A percentile compares a stretch with the other conserved stretches of the same genome.
These are phyloP conservation scores for Athrips mouffetella DNA, from an alignment of 2,888 invertebrate genomes.

Conservation along the genomic window DNA sequence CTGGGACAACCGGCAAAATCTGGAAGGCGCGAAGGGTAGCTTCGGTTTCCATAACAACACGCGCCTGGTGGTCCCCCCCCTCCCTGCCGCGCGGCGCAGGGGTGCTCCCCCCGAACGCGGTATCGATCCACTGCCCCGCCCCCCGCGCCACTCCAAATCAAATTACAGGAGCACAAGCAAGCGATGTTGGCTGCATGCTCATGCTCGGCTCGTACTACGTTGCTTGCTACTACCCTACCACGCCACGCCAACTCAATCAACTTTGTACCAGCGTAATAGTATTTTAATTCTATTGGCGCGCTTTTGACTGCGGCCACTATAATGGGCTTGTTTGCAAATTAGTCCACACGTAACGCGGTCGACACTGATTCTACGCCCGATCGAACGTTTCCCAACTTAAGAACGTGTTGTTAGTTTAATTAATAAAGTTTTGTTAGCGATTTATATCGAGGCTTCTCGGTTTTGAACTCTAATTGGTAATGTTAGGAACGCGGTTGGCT, in stretches of 20 bases:
- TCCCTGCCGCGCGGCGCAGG: slow-evolving; percentile 29
- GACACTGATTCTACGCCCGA: slow-evolving; percentile 35
- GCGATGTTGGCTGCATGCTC: slow-evolving; percentile 26
- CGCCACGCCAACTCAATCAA: slow-evolving; percentile 54
- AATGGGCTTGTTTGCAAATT: slow-evolving; percentile 68
- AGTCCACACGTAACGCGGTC: slow-evolving; percentile 45
- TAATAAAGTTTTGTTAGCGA: slow-evolving; percentile 26
- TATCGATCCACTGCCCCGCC: slow-evolving; percentile 49
- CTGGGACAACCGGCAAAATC: slow-evolving; percentile 71
- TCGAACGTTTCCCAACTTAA: slow-evolving; percentile 30
- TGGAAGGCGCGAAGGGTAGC: slow-evolving; percentile 69
- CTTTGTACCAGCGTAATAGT: slow-evolving; percentile 72
- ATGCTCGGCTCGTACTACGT: slow-evolving; percentile 25
- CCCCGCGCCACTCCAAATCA: slow-evolving; percentile 72
- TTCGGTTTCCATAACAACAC: slow-evolving; percentile 75
- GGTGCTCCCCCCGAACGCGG: slow-evolving; percentile 32
- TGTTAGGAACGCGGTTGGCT: not conserved
- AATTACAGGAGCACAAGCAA: slow-evolving; percentile 63
- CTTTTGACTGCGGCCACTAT: slow-evolving; percentile 59
- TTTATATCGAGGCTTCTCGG: not conserved
- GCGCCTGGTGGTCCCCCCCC: slow-evolving; percentile 53
- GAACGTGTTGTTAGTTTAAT: slow-evolving; percentile 29
- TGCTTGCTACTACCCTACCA: slow-evolving; percentile 18
- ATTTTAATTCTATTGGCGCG: slow-evolving; percentile 75
- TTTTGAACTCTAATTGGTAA: not conserved